Evolutionary conservation across 2,888 invertebrate genomes (phyloP).

Genomic region (Agrotis clavis): DNA sequence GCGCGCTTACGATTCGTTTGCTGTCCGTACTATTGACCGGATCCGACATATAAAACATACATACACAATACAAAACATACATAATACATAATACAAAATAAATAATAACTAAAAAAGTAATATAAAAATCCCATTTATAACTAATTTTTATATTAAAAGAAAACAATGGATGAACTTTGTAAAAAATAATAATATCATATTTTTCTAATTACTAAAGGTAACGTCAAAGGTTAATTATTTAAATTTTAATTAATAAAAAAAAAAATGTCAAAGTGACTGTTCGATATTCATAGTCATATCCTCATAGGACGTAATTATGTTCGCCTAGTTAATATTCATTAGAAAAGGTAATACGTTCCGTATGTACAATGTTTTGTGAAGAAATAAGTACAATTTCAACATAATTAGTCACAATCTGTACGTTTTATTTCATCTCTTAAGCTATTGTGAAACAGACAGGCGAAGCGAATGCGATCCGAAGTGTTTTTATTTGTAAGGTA

Average conservation of each 20-base stretch:
- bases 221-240: neutral
- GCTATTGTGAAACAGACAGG: too few relatives aligned
- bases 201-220: neutral
- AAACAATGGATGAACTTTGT: neutral
- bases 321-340: constrained; percentile 47
- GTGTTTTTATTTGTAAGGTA: too few relatives aligned
- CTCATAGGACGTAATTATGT: constrained; percentile 32
- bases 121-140: neutral
- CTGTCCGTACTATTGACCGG: too few relatives aligned
- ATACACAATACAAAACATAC: too few relatives aligned
- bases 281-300: constrained; percentile 26
- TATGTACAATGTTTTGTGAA: constrained; percentile 14
- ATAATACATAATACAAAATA: neutral
- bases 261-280: neutral
- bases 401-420: too few relatives aligned
- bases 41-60: too few relatives aligned
- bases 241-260: constrained; percentile 4
- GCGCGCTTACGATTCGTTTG: too few relatives aligned
- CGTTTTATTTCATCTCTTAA: too few relatives aligned
- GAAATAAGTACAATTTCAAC: too few relatives aligned
- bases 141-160: neutral
- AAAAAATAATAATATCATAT: constrained; percentile 6
- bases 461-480: too few relatives aligned
- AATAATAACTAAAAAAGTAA: neutral
- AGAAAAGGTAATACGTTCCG: constrained; percentile 2